Evolutionary conservation across 2,888 invertebrate genomes (phyloP), one percentile per base, ranked within the genome.

Genomic region (Orthosia gracilis): DNA sequence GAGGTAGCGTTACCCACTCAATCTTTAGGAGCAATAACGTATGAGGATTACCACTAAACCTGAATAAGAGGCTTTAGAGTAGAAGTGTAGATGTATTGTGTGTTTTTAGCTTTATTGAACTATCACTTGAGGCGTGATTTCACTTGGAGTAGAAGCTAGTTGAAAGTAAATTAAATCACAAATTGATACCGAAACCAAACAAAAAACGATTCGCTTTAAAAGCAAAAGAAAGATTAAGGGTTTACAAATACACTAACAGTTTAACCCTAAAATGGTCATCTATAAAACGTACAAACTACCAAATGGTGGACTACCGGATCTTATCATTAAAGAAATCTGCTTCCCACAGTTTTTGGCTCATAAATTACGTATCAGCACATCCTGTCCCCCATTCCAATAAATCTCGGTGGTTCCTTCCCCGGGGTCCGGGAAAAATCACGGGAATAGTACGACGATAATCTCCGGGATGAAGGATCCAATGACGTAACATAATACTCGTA

Each of bases 301-400:
- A 73, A 81, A 78, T 84, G 83, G 78, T 87, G 12, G 69, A 80
- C 82, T 85, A 80, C 85, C 82, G 78, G 85, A 83, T 83, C 85
- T 80, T 90, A 92, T 90, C 92, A 89, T 89, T 90, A 90, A 91
- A 92, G 92, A 90, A 91, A 89, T 89, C 88, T 91, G 87, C 83
- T 89, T 80, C 89, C 87, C 84, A 90, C 90, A 90, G 90, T 90
- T 91, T 91, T 90, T 84, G 89, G 87, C 83, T 87, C 90, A 91
- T 93, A 93, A 92, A 93, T 93, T 90, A 92, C 92, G 87, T 92
- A 93, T 92, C 92, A 90, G 91, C 81, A 86, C 90, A 87, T 89
- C 87, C 86, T 77, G 82, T 78, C 82, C 87, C 88, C 87, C 80
- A 85, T 87, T 84, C 87, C 85, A 85, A 91, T 91, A 91, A 91